Evolutionary conservation across 2,888 invertebrate species (phyloP).

Genomic region (Callyntrura guangdongensis): DNA sequence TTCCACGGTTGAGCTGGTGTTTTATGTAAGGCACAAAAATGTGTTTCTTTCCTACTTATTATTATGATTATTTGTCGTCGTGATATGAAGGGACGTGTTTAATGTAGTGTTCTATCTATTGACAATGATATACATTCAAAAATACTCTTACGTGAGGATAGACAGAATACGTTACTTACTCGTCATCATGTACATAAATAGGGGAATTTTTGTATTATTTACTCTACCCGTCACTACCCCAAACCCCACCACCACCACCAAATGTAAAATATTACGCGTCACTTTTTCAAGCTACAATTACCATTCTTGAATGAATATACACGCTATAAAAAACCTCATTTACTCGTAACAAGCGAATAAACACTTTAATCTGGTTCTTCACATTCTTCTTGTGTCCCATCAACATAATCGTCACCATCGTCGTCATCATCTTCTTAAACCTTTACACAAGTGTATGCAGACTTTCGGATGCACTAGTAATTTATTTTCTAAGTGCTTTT

Average conservation of each 20-base stretch:
- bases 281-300: constrained; percentile 60
- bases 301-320: constrained; percentile 42
- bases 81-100: constrained; percentile 44
- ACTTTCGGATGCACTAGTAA: constrained; percentile 17
- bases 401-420: background rate
- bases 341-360: constrained; percentile 66
- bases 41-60: constrained; percentile 55
- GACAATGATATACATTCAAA: too few relatives aligned
- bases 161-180: background rate
- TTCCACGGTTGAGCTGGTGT: constrained; percentile 70
- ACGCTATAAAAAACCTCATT: constrained; percentile 54
- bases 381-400: constrained; percentile 44
- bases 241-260: background rate
- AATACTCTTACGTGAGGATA: background rate
- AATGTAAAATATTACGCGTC: constrained; percentile 40
- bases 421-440: background rate
- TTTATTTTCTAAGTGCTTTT: background rate
- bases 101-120: background rate
- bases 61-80: constrained; percentile 49
- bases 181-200: background rate
- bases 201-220: background rate
- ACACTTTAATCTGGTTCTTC: constrained; percentile 77
- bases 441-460: background rate
- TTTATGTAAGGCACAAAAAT: constrained; percentile 69
- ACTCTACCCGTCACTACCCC: background rate